Evolutionary conservation across 2,888 invertebrate species (phyloP).

Genomic region (Notodonta ziczac): DNA sequence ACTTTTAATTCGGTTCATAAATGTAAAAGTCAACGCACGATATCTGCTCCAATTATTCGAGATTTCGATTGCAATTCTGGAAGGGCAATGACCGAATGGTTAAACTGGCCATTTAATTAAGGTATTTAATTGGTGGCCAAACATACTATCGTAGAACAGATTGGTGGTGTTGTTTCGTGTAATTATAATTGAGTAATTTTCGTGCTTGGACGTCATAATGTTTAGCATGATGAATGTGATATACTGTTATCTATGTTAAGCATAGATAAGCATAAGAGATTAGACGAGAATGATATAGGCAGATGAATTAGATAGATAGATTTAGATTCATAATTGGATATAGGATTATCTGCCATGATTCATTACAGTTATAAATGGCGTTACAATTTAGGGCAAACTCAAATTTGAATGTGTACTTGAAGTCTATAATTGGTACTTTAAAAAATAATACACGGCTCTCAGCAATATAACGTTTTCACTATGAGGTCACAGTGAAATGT

Average conservation of each 20-base stretch:
- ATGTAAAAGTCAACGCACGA: not conserved
- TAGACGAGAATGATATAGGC: not conserved
- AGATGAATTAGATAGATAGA: too few relatives aligned
- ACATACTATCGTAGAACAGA: not conserved
- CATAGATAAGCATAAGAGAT: not conserved
- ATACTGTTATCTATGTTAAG: not conserved
- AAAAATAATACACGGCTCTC: too few relatives aligned
- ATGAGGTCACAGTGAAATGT: too few relatives aligned
- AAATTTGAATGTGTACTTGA: not conserved
- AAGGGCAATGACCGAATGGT: conserved; percentile 9
- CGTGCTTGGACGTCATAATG: not conserved
- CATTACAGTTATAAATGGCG: not conserved
- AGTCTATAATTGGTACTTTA: not conserved
- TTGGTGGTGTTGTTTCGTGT: not conserved
- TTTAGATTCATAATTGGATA: too few relatives aligned
- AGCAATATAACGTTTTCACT: too few relatives aligned
- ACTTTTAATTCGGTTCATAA: not conserved
- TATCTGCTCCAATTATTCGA: conserved; percentile 11
- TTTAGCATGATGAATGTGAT: not conserved
- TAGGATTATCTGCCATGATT: not conserved
- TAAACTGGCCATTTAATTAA: conserved; percentile 4
- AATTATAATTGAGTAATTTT: not conserved
- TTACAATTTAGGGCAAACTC: not conserved
- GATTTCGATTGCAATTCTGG: conserved; percentile 21
- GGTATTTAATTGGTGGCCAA: conserved; percentile 3